Percentiles rank a stretch among this genome's conserved stretches.
Conservation (phyloP, 92 coral and sea anemone species). For the Siderastrea radians region DNA sequence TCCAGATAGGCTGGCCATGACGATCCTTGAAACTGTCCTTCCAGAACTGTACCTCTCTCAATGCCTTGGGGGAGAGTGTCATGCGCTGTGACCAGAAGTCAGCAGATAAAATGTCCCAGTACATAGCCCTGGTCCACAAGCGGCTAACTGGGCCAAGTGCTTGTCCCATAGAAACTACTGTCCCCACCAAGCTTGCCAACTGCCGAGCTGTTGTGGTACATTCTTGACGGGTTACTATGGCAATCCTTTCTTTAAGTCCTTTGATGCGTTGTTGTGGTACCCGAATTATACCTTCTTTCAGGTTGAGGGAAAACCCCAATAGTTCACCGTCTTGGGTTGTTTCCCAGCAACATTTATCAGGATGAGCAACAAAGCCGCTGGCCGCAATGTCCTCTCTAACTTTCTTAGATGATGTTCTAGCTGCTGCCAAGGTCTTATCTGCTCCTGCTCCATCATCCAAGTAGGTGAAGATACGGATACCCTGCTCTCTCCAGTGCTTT, state of each 20-base stretch:
- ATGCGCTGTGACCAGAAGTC: neutral
- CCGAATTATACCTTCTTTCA: neutral
- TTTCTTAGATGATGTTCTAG: conserved; percentile 24
- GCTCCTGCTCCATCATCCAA: conserved; percentile 77
- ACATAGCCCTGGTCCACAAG: conserved; percentile 26
- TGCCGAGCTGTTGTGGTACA: neutral
- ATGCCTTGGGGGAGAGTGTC: neutral
- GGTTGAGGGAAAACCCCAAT: conserved; percentile 41
- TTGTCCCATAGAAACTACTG: conserved; percentile 20
- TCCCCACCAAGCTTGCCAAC: conserved; percentile 27
- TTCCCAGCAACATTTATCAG: conserved; percentile 38
- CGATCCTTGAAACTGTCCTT: conserved; percentile 33
- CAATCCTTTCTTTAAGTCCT: neutral
- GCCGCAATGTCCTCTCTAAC: conserved; percentile 38
- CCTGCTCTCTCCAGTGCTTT: conserved; percentile 66
- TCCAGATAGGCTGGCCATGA: conserved; percentile 64
- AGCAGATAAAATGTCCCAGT: neutral
- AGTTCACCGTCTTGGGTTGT: conserved; percentile 51
- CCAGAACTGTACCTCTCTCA: conserved; percentile 57
- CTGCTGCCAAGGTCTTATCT: conserved; percentile 40
- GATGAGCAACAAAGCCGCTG: neutral
- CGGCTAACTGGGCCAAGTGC: conserved; percentile 39
- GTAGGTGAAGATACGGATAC: conserved; percentile 56
- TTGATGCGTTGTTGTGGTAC: neutral
- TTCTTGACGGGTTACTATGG: neutral